These are phyloP conservation scores for Drosophila rufa DNA, from an alignment of 1,140 invertebrate species.

Conservation along the genomic window DNA sequence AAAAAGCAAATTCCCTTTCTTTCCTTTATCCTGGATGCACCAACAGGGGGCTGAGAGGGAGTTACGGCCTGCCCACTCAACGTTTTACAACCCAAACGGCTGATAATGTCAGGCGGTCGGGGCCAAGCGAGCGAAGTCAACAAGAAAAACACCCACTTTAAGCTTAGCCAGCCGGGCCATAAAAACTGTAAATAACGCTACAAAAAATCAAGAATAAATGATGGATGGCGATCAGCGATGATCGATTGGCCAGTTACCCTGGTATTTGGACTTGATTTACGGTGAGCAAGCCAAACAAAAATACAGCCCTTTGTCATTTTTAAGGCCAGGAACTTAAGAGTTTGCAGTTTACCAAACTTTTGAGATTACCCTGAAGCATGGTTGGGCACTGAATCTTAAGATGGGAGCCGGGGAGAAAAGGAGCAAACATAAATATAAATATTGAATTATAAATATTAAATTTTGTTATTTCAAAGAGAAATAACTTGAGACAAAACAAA, in stretches of 20 bases:
- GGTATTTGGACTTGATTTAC: background rate
- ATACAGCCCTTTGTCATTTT: background rate
- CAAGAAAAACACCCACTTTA: conserved; percentile 53
- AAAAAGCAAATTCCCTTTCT: background rate
- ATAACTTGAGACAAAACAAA: too few species aligned
- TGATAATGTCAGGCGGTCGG: conserved; percentile 38
- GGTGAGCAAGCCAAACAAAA: background rate
- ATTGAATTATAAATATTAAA: background rate
- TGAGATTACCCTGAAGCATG: too few species aligned
- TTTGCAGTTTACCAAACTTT: too few species aligned
- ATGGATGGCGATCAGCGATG: conserved; percentile 19
- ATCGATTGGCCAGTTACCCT: conserved; percentile 25
- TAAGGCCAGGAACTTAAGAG: background rate
- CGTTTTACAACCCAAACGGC: conserved; percentile 28
- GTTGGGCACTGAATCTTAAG: background rate
- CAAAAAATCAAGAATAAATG: conserved; percentile 26
- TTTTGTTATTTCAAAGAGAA: too few species aligned
- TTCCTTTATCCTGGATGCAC: conserved; percentile 13
- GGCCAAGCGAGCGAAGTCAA: conserved; percentile 18
- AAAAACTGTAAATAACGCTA: conserved; percentile 51
- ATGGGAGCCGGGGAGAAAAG: background rate
- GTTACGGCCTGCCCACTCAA: conserved; percentile 1
- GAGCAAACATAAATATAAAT: background rate
- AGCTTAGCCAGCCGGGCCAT: conserved; percentile 41
- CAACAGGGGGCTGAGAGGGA: background rate